Evolutionary conservation across 2,797 vertebrate genomes (phyloP), one percentile per base, ranked within the genome.

Genomic region (Danio kyathit): DNA sequence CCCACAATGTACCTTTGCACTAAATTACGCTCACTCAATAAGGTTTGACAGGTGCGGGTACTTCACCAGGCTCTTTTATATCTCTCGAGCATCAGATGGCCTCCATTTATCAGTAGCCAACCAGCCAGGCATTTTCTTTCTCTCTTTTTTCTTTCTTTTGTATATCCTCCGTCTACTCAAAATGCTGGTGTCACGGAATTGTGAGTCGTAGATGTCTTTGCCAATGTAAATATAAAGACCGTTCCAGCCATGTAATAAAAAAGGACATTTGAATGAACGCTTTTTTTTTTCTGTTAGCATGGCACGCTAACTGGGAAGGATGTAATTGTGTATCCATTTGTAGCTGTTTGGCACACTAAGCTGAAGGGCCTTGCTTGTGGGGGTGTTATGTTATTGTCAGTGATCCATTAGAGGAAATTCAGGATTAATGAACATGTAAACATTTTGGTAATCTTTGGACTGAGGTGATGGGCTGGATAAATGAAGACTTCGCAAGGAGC

Each of bases 61-160:
- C 88, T 91, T 92, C 90, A 89, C 88, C 80, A 83, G 63, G 84
- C 86, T 91, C 91, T 91, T 92, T 93, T 93, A 92, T 93, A 91
- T 90, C 89, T 90, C 86, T 86, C 88, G 80, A 90, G 88, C 87
- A 90, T 89, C 87, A 91, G 87, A 87, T 91, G 90, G 90, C 92
- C 90, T 90, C 76, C 86, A 88, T 89, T 89, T 85, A 88, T 86
- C 84, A 87, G 86, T 83, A 79, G 80, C 74, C 81, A 81, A 83
- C 86, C 82, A 85, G 69, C 83, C 79, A 77, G 82, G 69, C 79
- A 80, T 76, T 82, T 82, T 84, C 77, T 79, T 79, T 85, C 19
- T 82, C 40, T 80, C 64, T 80, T 82, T 49, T 76, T 76, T 66
- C 70, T 48, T 70, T 14, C 71, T 75, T 82, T 83, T 85, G 74